Evolutionary conservation across 1,140 invertebrate genomes (phyloP).

Genomic region (Macrostomum lignano): DNA sequence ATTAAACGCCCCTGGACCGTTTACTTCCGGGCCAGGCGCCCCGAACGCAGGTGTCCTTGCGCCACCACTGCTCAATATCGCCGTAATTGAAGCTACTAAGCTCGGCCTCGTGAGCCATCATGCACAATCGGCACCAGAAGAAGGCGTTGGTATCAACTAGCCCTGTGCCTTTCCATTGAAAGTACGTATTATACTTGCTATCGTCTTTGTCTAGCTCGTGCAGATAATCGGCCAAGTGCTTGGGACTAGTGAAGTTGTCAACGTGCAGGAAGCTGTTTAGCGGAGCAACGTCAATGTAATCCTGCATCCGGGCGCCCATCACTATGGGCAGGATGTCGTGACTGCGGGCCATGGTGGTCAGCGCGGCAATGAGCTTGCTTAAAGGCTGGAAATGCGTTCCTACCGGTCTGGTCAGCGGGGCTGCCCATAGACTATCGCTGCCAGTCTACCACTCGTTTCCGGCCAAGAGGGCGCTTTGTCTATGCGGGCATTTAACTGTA

Average conservation of each 20-base stretch:
- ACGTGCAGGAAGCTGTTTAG: slow-evolving; percentile 64
- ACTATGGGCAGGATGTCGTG: slow-evolving; percentile 28
- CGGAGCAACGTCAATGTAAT: slow-evolving; percentile 15
- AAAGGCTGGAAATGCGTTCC: too few relatives aligned
- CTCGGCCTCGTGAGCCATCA: slow-evolving; percentile 23
- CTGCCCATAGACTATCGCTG: too few relatives aligned
- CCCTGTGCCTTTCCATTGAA: slow-evolving; percentile 31
- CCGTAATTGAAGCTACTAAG: neutral
- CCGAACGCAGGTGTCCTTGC: neutral
- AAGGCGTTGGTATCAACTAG: slow-evolving; percentile 23
- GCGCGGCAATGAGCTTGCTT: too few relatives aligned
- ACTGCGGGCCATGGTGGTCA: slow-evolving; percentile 8
- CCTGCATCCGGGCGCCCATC: slow-evolving; percentile 31
- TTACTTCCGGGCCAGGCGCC: too few relatives aligned
- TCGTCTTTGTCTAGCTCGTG: slow-evolving; percentile 26
- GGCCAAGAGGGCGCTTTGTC: too few relatives aligned
- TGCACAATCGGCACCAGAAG: slow-evolving; percentile 80
- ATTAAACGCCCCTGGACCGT: too few relatives aligned
- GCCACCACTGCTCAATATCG: slow-evolving; percentile 1
- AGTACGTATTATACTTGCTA: slow-evolving; percentile 24
- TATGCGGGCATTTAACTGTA: too few relatives aligned
- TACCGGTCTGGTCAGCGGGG: too few relatives aligned
- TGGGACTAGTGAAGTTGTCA: slow-evolving; percentile 59
- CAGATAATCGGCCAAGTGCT: slow-evolving; percentile 55
- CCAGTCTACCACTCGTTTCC: too few relatives aligned